phyloP scores from a whole-genome alignment of 2,113 vertebrate species.

The Menidia beryllina region DNA sequence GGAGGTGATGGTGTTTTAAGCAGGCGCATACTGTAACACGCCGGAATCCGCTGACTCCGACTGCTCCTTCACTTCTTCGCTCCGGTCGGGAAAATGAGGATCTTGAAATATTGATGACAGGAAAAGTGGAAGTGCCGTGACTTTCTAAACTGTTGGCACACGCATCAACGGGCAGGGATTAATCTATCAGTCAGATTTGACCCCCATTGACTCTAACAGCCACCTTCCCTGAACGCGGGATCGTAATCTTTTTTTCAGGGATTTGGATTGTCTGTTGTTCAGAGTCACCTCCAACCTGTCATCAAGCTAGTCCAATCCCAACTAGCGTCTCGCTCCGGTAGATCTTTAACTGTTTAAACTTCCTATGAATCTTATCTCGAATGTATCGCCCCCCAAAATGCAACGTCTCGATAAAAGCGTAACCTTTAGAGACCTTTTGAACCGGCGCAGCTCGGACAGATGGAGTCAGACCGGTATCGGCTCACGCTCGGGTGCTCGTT shows the following conservation, averaged over 20 bases:
- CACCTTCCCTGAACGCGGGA: not conserved
- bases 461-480: not conserved
- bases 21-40: slow-evolving; percentile 15
- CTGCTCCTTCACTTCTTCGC: not conserved
- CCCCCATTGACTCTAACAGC: slow-evolving; percentile 14
- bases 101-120: not conserved
- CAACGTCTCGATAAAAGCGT: not conserved
- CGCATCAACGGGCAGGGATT: slow-evolving; percentile 1
- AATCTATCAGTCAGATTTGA: not conserved
- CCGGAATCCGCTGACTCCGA: slow-evolving; percentile 1
- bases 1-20: slow-evolving; percentile 20
- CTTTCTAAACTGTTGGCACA: not conserved
- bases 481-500: no score
- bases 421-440: no score
- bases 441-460: no score
- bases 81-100: not conserved
- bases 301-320: slow-evolving; percentile 44
- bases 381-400: no score
- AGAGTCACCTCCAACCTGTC: slow-evolving; percentile 53
- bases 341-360: no score
- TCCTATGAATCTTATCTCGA: no score
- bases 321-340: slow-evolving; percentile 16
- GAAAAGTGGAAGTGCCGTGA: not conserved
- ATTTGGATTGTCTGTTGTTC: slow-evolving; percentile 62
- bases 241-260: slow-evolving; percentile 34